Evolutionary conservation across 2,888 invertebrate genomes (phyloP).

Genomic region (Dolomedes plantarius): DNA sequence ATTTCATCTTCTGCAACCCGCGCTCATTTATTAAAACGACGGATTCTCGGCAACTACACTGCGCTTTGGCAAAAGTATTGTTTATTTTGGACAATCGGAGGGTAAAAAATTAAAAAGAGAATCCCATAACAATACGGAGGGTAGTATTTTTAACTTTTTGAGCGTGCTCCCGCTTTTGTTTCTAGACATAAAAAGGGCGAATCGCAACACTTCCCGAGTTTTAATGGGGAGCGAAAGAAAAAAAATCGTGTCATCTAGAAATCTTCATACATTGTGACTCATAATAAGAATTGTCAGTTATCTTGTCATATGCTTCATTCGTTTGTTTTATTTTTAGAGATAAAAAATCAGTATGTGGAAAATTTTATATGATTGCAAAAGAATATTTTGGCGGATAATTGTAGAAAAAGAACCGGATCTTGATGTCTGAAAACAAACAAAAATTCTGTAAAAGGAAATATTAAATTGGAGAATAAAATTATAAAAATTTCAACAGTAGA

Average conservation of each 20-base stretch:
- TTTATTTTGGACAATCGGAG: constrained; percentile 40
- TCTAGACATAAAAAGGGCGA: not conserved
- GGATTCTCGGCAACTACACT: constrained; percentile 46
- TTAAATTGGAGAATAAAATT: no score
- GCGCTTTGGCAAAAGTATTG: constrained; percentile 43
- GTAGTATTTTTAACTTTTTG: constrained; percentile 1
- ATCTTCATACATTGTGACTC: no score
- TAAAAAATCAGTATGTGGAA: no score
- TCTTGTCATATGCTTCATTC: no score
- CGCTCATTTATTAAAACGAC: constrained; percentile 65
- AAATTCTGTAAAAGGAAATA: no score
- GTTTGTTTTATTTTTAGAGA: no score
- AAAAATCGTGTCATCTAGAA: not conserved
- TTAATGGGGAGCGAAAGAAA: not conserved
- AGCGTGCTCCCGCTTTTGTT: not conserved
- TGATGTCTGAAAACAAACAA: no score
- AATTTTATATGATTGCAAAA: no score
- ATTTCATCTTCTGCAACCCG: constrained; percentile 24
- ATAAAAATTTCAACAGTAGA: no score
- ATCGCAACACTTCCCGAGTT: not conserved
- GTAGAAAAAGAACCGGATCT: no score
- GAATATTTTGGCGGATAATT: no score
- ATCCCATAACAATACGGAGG: not conserved
- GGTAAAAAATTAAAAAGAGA: not conserved
- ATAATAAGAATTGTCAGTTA: no score